phyloP scores from a whole-genome alignment of 2,113 vertebrate genomes.

The Ornithorhynchus anatinus region DNA sequence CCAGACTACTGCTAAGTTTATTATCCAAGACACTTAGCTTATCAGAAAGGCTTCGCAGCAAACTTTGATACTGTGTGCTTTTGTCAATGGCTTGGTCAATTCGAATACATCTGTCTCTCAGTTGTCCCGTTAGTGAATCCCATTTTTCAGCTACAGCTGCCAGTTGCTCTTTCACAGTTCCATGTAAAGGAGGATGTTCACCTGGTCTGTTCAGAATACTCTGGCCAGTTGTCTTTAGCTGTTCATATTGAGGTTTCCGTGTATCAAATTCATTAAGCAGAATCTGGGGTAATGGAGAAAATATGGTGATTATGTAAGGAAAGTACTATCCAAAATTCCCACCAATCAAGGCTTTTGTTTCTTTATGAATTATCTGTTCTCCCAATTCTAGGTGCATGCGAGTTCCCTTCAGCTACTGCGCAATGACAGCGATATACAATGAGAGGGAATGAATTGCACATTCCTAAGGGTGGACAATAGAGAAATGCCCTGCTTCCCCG shows the following conservation, averaged over 20 bases:
- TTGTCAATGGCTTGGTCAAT: conserved; percentile 88
- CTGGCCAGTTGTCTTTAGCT: conserved; percentile 79
- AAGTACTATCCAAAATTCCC: neutral
- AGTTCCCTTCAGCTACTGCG: neutral
- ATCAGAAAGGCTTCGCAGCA: conserved; percentile 79
- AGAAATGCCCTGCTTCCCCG: no score
- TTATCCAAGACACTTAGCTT: conserved; percentile 77
- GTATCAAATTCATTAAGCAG: conserved; percentile 96
- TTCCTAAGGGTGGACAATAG: no score
- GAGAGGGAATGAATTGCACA: no score
- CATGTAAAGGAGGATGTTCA: conserved; percentile 69
- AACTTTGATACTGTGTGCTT: conserved; percentile 85
- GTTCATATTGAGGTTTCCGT: conserved; percentile 88
- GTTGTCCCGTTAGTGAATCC: conserved; percentile 84
- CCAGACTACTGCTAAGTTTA: conserved; percentile 77
- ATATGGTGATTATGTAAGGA: neutral
- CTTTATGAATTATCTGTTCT: neutral
- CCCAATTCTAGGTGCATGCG: neutral
- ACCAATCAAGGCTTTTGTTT: neutral
- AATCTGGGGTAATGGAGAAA: conserved; percentile 74
- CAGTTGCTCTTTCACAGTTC: conserved; percentile 80
- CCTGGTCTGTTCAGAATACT: conserved; percentile 80
- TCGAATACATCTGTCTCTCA: conserved; percentile 81
- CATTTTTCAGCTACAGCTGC: conserved; percentile 85
- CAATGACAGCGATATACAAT: neutral